Evolutionary conservation across 2,797 vertebrate species (phyloP).

Genomic region (Xenops minutus): DNA sequence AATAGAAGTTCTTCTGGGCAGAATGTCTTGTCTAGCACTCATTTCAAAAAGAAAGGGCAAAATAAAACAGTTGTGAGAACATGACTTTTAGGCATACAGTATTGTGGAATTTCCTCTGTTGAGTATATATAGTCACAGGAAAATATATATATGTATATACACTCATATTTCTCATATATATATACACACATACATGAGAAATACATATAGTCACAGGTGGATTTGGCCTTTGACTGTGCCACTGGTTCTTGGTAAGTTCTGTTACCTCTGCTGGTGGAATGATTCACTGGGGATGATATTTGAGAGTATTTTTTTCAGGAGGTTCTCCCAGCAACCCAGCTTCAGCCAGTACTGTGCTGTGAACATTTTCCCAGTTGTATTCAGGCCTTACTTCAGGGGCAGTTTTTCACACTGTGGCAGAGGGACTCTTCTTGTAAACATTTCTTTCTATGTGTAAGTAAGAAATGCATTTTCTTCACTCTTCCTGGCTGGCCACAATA

Average conservation of each 20-base stretch:
- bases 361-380: neutral
- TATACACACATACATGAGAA: neutral
- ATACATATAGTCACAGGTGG: neutral
- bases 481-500: neutral
- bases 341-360: neutral
- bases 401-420: neutral
- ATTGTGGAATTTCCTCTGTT: neutral
- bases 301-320: neutral
- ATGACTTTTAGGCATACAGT: neutral
- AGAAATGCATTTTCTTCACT: neutral
- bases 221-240: neutral
- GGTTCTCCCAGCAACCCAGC: neutral
- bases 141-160: neutral
- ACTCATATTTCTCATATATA: neutral
- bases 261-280: neutral
- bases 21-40: neutral
- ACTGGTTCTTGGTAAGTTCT: neutral
- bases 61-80: neutral
- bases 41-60: neutral
- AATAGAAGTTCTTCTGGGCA: neutral
- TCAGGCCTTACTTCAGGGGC: neutral
- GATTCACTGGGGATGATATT: neutral
- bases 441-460: neutral
- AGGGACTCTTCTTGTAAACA: neutral
- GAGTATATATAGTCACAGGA: neutral